These are phyloP conservation scores for Anastatus disparis DNA, from an alignment of 1,140 invertebrate species.

Conservation along the genomic window DNA sequence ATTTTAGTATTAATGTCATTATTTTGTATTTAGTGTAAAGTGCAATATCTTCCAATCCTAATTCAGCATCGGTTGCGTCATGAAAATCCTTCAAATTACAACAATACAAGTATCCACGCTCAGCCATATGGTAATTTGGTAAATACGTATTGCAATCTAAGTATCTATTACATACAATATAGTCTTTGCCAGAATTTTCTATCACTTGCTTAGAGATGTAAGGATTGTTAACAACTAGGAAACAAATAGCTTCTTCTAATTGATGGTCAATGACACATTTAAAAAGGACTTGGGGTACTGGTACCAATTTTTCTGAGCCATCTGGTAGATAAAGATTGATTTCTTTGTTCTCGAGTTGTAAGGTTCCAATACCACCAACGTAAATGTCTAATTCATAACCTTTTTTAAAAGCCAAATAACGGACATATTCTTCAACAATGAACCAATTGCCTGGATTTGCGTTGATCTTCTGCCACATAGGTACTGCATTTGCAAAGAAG, in stretches of 20 bases:
- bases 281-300: slow-evolving; percentile 66
- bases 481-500: slow-evolving; percentile 72
- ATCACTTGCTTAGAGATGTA: slow-evolving; percentile 51
- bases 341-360: slow-evolving; percentile 1
- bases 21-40: too few species aligned
- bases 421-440: slow-evolving; percentile 61
- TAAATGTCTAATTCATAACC: slow-evolving; percentile 60
- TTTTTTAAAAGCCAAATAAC: slow-evolving; percentile 52
- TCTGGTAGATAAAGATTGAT: background rate
- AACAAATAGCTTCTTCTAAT: slow-evolving; percentile 65
- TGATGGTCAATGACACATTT: slow-evolving; percentile 69
- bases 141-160: background rate
- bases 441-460: slow-evolving; percentile 74
- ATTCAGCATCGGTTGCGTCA: background rate
- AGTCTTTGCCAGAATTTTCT: background rate
- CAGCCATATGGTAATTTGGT: background rate
- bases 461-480: slow-evolving; percentile 36
- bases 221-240: slow-evolving; percentile 73
- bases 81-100: slow-evolving; percentile 5
- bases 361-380: slow-evolving; percentile 66
- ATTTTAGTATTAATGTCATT: too few species aligned
- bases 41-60: slow-evolving; percentile 25
- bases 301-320: background rate
- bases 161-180: background rate
- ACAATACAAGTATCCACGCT: slow-evolving; percentile 18